phyloP scores from a whole-genome alignment of 1,140 invertebrate genomes.

The Tetraneura akinire region DNA sequence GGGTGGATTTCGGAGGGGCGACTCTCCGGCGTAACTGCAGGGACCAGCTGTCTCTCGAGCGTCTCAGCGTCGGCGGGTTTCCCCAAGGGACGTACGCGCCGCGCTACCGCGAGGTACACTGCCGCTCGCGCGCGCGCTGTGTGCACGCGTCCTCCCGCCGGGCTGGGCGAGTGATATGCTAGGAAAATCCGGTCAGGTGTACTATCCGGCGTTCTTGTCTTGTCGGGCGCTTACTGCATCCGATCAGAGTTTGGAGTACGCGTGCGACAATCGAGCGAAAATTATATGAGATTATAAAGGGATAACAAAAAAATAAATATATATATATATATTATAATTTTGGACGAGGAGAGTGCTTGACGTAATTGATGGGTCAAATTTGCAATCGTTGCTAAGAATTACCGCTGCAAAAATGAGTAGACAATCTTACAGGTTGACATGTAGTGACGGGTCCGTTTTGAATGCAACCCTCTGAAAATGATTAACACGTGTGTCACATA shows the following conservation, averaged over 20 bases:
- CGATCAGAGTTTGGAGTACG: not conserved
- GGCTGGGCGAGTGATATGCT: not conserved
- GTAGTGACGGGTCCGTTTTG: too few relatives aligned
- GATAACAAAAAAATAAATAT: too few relatives aligned
- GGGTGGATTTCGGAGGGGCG: not conserved
- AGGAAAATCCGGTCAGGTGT: conserved; percentile 35
- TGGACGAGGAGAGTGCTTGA: too few relatives aligned
- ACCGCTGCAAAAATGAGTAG: too few relatives aligned
- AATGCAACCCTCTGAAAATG: too few relatives aligned
- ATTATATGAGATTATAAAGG: too few relatives aligned
- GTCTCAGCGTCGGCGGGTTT: conserved; percentile 11
- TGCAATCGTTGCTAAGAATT: too few relatives aligned
- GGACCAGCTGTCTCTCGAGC: conserved; percentile 49
- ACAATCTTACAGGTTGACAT: too few relatives aligned
- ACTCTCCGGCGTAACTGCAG: conserved; percentile 7
- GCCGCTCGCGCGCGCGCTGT: too few relatives aligned
- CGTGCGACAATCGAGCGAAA: not conserved
- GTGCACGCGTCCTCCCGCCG: not conserved
- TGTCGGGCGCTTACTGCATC: not conserved
- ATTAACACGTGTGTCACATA: too few relatives aligned
- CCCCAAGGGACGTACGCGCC: conserved; percentile 31
- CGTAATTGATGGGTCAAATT: too few relatives aligned
- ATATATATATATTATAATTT: too few relatives aligned
- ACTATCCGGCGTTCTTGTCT: not conserved
- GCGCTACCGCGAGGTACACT: not conserved